These are phyloP conservation scores for Gopherus evgoodei DNA, from an alignment of 2,113 vertebrate genomes.

Conservation along the genomic window DNA sequence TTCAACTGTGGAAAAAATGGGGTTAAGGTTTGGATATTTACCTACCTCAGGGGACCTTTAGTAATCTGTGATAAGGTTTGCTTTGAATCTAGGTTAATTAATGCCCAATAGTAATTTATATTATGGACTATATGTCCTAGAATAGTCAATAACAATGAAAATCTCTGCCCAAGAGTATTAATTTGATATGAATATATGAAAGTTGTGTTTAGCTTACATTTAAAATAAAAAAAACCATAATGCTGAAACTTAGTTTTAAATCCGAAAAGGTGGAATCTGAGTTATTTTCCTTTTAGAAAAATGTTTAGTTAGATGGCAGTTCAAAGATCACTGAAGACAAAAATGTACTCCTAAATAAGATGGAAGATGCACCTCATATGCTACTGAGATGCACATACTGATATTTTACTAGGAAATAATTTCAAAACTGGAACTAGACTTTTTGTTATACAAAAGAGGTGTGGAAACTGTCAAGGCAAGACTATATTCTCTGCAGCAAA, in stretches of 20 bases:
- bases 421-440: not conserved
- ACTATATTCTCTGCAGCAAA: too few species aligned
- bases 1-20: not conserved
- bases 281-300: not conserved
- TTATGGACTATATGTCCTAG: not conserved
- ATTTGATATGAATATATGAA: not conserved
- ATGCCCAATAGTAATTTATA: not conserved
- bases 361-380: not conserved
- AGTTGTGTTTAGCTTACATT: not conserved
- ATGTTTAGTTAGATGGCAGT: not conserved
- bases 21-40: not conserved
- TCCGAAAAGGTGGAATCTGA: not conserved
- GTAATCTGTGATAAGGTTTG: not conserved
- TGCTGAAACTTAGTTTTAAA: not conserved
- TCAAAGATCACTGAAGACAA: not conserved
- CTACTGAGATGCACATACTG: not conserved
- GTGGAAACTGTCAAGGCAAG: too few species aligned
- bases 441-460: not conserved
- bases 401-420: not conserved
- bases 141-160: not conserved
- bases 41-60: not conserved
- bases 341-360: not conserved
- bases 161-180: not conserved
- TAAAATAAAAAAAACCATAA: not conserved
- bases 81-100: not conserved